Conservation (phyloP, 2,113 vertebrate genomes). For the Ammodytes marinus region DNA sequence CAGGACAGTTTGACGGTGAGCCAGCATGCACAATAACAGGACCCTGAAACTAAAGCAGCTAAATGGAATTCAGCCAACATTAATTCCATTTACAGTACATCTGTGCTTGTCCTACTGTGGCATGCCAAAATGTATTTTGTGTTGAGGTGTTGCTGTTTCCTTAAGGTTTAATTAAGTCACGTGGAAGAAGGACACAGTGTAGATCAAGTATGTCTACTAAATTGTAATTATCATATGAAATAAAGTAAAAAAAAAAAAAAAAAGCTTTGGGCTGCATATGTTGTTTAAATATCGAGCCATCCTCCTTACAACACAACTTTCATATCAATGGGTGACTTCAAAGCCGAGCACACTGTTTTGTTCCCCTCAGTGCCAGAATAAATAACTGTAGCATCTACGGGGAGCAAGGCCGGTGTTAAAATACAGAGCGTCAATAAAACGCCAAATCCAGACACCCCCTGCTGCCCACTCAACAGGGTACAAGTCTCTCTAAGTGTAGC, state of each 20-base stretch:
- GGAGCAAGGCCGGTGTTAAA: background rate
- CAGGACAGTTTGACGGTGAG: background rate
- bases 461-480: conserved; percentile 3
- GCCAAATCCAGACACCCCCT: conserved; percentile 25
- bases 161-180: background rate
- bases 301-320: background rate
- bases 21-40: background rate
- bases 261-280: background rate
- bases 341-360: background rate
- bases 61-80: background rate
- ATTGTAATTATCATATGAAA: background rate
- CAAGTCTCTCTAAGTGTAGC: conserved; percentile 10
- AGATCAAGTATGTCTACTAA: background rate
- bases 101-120: background rate
- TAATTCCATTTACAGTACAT: background rate
- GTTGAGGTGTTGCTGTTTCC: too few species aligned
- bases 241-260: too few species aligned
- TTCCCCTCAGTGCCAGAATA: background rate
- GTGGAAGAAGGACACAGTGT: too few species aligned
- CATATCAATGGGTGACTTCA: background rate
- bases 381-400: conserved; percentile 7
- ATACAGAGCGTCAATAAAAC: conserved; percentile 20
- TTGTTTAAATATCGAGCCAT: background rate
- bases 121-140: background rate
- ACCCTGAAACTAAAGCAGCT: background rate